phyloP scores from a whole-genome alignment of 2,888 invertebrate genomes.

The Caenorhabditis angaria region DNA sequence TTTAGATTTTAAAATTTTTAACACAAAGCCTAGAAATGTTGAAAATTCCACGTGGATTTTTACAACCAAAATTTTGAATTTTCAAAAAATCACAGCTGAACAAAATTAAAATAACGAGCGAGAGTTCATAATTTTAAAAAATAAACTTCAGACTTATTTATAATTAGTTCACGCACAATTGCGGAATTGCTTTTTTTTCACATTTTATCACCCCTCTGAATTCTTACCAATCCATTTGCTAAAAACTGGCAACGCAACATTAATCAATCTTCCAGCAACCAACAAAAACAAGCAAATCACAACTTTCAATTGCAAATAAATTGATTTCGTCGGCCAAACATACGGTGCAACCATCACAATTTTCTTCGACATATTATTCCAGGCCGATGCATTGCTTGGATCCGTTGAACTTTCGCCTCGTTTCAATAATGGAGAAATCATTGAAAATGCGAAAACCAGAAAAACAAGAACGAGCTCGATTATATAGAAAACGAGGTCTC shows the following conservation, averaged over 20 bases:
- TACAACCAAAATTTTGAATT: too few species aligned
- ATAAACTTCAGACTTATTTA: too few species aligned
- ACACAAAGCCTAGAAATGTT: too few species aligned
- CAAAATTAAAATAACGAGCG: too few species aligned
- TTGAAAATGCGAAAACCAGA: slow-evolving; percentile 32
- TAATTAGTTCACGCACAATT: too few species aligned
- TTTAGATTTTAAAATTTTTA: too few species aligned
- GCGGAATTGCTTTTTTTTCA: too few species aligned
- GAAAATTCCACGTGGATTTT: too few species aligned
- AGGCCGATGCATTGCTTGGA: slow-evolving; percentile 37
- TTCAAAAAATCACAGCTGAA: too few species aligned
- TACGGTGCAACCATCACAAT: slow-evolving; percentile 77
- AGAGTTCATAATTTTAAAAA: too few species aligned
- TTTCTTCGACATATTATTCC: slow-evolving; percentile 61
- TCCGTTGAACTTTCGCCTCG: background rate
- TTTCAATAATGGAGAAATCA: slow-evolving; percentile 17
- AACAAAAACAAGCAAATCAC: slow-evolving; percentile 84
- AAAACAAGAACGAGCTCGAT: slow-evolving; percentile 41
- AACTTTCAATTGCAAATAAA: slow-evolving; percentile 83
- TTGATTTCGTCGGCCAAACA: slow-evolving; percentile 86
- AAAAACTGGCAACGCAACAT: slow-evolving; percentile 91
- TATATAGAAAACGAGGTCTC: slow-evolving; percentile 51
- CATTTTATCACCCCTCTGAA: background rate
- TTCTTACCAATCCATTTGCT: slow-evolving; percentile 88
- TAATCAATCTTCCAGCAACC: slow-evolving; percentile 83